Percentiles rank a stretch among this genome's conserved stretches.
phyloP scores from a whole-genome alignment of 37 sponge, comb jelly and placozoan species.

The Eunapius fragilis region DNA sequence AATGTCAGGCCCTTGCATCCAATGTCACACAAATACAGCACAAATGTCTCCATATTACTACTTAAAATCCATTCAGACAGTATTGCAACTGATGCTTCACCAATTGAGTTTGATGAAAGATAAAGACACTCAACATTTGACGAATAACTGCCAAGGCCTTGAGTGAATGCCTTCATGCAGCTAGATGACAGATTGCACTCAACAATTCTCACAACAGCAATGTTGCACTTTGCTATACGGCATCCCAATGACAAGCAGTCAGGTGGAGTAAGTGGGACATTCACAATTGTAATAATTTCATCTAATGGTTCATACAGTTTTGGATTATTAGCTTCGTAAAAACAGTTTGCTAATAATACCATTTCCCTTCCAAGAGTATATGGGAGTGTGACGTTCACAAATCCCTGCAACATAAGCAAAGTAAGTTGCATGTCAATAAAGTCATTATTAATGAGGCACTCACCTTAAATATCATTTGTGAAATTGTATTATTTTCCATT shows the following conservation, averaged over 20 bases:
- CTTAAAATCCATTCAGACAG: neutral
- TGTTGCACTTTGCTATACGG: neutral
- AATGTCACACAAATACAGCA: neutral
- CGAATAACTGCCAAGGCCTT: neutral
- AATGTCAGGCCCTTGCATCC: neutral
- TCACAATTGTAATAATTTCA: neutral
- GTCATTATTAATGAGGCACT: too few species aligned
- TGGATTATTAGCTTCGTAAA: neutral
- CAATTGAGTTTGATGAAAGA: neutral
- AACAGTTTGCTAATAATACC: neutral
- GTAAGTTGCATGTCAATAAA: too few species aligned
- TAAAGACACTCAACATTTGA: neutral
- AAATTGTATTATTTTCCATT: too few species aligned
- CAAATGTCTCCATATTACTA: neutral
- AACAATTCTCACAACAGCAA: neutral
- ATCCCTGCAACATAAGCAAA: neutral
- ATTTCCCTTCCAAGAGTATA: neutral
- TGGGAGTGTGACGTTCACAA: neutral
- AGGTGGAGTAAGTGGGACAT: neutral
- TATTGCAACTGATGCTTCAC: neutral
- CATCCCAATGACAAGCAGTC: neutral
- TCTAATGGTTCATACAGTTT: neutral
- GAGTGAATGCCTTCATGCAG: neutral
- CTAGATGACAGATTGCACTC: neutral
- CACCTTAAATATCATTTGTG: too few species aligned